Evolutionary conservation across 35 echinoderm and acorn worm species (phyloP).

Genomic region (Eucidaris tribuloides): DNA sequence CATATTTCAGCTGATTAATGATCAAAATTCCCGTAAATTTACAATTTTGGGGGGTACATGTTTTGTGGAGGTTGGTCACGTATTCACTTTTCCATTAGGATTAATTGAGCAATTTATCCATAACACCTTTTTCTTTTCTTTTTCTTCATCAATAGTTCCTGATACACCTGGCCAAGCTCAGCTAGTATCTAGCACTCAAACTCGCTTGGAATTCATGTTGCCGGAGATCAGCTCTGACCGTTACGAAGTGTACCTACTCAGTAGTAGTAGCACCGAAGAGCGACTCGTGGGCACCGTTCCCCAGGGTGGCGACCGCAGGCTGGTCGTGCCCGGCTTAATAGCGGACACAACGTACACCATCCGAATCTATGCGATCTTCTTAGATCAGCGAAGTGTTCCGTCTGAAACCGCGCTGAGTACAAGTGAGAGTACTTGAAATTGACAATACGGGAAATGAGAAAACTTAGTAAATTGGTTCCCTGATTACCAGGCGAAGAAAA

Average conservation of each 20-base stretch:
- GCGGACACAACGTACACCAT: background rate
- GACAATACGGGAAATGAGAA: background rate
- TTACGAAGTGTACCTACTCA: background rate
- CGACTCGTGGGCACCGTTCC: background rate
- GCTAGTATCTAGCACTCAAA: background rate
- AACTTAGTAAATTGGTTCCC: too few species aligned
- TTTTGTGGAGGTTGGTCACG: too few species aligned
- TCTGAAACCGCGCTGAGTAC: background rate
- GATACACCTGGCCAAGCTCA: background rate
- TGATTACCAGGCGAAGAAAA: too few species aligned
- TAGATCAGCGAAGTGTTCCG: background rate
- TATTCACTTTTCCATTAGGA: too few species aligned
- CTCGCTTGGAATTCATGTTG: background rate
- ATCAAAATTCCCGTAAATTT: background rate
- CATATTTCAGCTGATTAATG: too few species aligned
- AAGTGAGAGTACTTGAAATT: background rate
- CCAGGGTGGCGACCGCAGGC: background rate
- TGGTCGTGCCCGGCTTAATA: background rate
- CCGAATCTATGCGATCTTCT: background rate
- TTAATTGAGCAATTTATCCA: too few species aligned
- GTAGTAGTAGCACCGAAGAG: background rate
- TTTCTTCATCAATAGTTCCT: background rate
- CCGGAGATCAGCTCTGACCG: background rate
- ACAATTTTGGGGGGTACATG: too few species aligned
- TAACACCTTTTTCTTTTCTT: too few species aligned